Evolutionary conservation across 2,888 invertebrate genomes (phyloP), one percentile per base, ranked within the genome.

Genomic region (Octodonta nipae): DNA sequence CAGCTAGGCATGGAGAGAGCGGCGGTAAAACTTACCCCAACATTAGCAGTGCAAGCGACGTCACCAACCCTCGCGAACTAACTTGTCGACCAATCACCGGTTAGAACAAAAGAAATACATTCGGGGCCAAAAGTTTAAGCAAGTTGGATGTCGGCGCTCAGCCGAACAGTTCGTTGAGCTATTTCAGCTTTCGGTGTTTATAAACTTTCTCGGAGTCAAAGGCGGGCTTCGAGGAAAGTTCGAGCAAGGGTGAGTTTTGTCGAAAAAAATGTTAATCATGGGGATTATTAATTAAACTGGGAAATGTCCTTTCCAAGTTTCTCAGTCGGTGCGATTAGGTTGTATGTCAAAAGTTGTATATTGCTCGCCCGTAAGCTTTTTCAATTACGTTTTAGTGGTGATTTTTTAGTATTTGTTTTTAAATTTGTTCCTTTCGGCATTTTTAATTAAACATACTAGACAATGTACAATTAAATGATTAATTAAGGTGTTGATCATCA

Each of bases 81-180:
- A 55, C 55, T 51, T 54, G 52, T 51, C 58, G 59, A 60, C 62
- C 62, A 62, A 62, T 62, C 62, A 57, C 54, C 56, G 55, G 43
- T 52, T 61, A 61, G 62, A 62, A 62, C 62, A 62, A 62, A 60
- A 60, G 62, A 22, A 58, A 58, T 60, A 59, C 58, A 58, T 51
- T 58, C 57, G 34, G 45, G 43, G 51, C 34, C 50, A 57, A 55
- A 60, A 56, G 54, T 47, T 46, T 35, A 37, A 36, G 33, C 25
- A 40, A 44, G 37, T 42, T 32, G n/a, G 25, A 13, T 13, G 15
- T 12, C 16, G 15, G 26, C 16, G 32, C 13, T 32, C 32, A 11
- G 22, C 15, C 22, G 22, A 28, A 28, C 22, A 13, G 33, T 16
- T 11, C 10, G n/a, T 22, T 22, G 10, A 22, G 22, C 22, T 22